Conservation (phyloP, 2,113 vertebrate species). For the Rhipidura dahli region DNA sequence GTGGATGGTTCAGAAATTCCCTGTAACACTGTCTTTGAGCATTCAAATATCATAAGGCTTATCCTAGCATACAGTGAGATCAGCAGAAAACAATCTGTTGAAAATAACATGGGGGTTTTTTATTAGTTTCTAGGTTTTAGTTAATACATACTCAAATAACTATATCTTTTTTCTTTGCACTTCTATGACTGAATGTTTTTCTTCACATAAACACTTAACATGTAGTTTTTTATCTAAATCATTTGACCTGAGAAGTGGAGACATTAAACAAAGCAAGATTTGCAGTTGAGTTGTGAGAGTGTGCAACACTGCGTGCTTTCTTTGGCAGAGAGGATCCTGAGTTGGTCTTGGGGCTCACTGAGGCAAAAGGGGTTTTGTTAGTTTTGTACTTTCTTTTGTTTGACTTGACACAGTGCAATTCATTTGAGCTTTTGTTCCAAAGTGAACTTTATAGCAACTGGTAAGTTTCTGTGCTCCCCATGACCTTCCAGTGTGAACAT, state of each 20-base stretch:
- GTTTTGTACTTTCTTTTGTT: slow-evolving; percentile 20
- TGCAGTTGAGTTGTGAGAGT: background rate
- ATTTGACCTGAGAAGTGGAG: background rate
- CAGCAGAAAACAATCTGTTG: background rate
- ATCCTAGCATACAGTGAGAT: background rate
- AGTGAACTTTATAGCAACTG: background rate
- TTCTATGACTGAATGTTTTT: background rate
- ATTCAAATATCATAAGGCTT: background rate
- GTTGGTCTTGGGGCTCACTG: background rate
- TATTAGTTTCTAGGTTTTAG: background rate
- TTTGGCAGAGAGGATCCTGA: background rate
- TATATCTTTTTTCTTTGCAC: background rate
- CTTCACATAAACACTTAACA: background rate
- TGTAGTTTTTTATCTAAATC: slow-evolving; percentile 4
- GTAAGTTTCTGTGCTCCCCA: background rate
- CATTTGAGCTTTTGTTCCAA: background rate
- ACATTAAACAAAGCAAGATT: background rate
- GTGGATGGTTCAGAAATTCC: background rate
- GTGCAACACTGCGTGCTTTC: background rate
- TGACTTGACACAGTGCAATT: background rate
- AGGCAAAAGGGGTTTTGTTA: slow-evolving; percentile 35
- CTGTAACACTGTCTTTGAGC: background rate
- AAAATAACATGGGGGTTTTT: background rate
- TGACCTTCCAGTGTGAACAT: background rate
- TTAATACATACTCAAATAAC: background rate